Percentiles rank a stretch among this genome's conserved stretches.
These are phyloP conservation scores for Lordiphosa andalusiaca DNA, from an alignment of 2,888 invertebrate species.

Conservation along the genomic window DNA sequence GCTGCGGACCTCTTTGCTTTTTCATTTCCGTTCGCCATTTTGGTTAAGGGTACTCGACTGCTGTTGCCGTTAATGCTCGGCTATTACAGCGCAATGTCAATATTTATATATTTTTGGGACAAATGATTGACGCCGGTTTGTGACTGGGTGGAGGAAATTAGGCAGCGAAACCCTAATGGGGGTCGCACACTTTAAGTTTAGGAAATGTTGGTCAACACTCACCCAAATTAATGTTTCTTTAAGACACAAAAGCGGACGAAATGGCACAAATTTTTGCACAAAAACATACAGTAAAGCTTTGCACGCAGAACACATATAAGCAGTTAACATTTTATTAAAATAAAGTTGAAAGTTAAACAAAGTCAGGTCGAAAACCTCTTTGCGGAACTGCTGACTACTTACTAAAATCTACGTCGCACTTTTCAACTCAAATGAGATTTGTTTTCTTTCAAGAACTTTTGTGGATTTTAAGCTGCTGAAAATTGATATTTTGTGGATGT, in stretches of 20 bases:
- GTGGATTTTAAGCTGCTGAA: too few relatives aligned
- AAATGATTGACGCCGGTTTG: conserved; percentile 57
- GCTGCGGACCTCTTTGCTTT: conserved; percentile 49
- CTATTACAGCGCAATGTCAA: conserved; percentile 75
- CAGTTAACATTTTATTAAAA: conserved; percentile 5
- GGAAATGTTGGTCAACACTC: too few relatives aligned
- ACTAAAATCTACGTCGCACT: too few relatives aligned
- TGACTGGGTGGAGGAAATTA: conserved; percentile 47
- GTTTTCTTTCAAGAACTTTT: too few relatives aligned
- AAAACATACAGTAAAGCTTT: conserved; percentile 4
- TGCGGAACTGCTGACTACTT: too few relatives aligned
- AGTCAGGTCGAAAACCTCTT: neutral
- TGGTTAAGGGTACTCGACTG: conserved; percentile 33
- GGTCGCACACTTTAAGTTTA: conserved; percentile 19
- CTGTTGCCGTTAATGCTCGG: conserved; percentile 63
- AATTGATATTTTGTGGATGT: too few relatives aligned
- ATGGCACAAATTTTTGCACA: neutral
- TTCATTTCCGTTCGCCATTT: conserved; percentile 62
- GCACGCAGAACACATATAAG: neutral
- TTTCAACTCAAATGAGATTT: too few relatives aligned
- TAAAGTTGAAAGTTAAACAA: neutral
- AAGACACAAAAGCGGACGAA: neutral
- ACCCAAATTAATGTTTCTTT: too few relatives aligned
- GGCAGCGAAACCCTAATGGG: conserved; percentile 57
- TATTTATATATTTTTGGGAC: conserved; percentile 67